Base-by-base conservation (phyloP, 1,140 invertebrate genomes). In the Aradophagus sp. region DNA sequence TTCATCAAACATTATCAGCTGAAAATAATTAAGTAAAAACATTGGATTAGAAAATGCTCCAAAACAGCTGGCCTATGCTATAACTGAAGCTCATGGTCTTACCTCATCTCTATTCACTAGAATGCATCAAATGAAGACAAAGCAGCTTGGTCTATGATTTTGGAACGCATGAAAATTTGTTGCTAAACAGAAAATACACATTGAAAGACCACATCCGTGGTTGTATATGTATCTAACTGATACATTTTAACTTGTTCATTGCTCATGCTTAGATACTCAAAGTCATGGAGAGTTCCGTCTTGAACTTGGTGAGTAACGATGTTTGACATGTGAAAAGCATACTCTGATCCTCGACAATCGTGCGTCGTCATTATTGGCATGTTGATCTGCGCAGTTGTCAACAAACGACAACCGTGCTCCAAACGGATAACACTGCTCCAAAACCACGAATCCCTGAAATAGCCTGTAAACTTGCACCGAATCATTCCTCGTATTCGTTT, bases 251-350 rank as follows among this genome's bases (percentile, higher is more conserved):
- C 26, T 50, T 26, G 27, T 50, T 50, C 47, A 47, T 53, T 47
- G 38, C 47, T 59, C 23, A 59, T 53, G 63, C 47, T 53, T 53
- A 53, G 19, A 69, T 62, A 17, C 35, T 61, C 29, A 58, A 77
- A 77, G 77, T 73, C 63, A 36, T 76, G 78, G 50, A 77, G 67
- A 55, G 59, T 65, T 68, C 65, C 53, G 58, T 65, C 27, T 42
- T 73, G 62, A 73, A 73, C 52, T 52, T 73, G 50, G 70, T 73
- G 20, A 65, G 70, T 63, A 48, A 48, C 35, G 19, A 52, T 5
- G n/a, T 29, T 36, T 0, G 11, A 26, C 58, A 10, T 13, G 23
- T 48, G 4, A 20, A 44, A 41, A 27, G 17, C 14, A 0, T 23
- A 2, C 15, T n/a, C 11, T 12, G 12, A 2, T 16, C 11, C 6